Percentiles rank a stretch among this genome's conserved stretches.
Evolutionary conservation across 2,113 vertebrate species (phyloP).

Genomic region (Zapornia atra): DNA sequence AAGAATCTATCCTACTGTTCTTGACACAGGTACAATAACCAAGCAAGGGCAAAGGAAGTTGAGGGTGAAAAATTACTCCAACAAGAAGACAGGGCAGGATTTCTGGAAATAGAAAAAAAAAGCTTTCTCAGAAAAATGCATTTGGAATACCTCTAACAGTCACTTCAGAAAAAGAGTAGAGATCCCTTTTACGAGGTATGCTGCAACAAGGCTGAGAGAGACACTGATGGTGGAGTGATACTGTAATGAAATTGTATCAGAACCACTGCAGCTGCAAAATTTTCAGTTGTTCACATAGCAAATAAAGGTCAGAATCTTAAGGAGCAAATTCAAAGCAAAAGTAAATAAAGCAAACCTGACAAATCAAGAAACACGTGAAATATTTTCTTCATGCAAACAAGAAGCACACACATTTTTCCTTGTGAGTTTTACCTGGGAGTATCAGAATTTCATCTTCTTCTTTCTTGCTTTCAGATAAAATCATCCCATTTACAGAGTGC

Average conservation of each 20-base stretch:
- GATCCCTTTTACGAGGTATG: neutral
- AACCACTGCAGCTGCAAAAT: neutral
- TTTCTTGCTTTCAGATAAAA: neutral
- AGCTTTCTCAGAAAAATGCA: neutral
- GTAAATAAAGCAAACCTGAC: neutral
- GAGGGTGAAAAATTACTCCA: neutral
- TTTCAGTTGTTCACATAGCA: neutral
- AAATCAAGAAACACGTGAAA: neutral
- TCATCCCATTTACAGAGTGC: neutral
- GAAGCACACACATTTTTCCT: neutral
- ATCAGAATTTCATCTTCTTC: neutral
- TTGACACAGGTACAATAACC: neutral
- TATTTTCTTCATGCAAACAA: neutral
- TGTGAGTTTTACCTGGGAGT: neutral
- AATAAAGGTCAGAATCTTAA: neutral
- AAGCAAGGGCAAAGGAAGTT: neutral
- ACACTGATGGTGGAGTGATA: neutral
- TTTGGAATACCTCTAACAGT: neutral
- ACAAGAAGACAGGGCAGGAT: neutral
- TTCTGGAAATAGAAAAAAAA: neutral
- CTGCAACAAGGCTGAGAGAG: neutral
- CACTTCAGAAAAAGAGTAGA: neutral
- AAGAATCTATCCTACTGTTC: neutral
- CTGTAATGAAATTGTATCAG: neutral
- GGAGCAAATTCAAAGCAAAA: neutral